Evolutionary conservation across 2,113 vertebrate genomes (phyloP).

Genomic region (Xyliphius kryptos): DNA sequence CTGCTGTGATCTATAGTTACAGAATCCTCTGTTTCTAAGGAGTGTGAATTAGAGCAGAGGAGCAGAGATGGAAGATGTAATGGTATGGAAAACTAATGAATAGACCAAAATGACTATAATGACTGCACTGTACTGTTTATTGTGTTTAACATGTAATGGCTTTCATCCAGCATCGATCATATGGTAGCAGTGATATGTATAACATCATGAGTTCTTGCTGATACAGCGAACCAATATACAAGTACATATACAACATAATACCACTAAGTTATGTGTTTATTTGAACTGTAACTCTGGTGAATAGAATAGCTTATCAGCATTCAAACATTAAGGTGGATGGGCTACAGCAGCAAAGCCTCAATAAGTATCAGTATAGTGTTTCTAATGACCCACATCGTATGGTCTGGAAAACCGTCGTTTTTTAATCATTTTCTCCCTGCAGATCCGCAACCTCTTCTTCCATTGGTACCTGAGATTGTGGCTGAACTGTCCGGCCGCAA

Average conservation of each 20-base stretch:
- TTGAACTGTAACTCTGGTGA: not conserved
- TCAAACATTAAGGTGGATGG: not conserved
- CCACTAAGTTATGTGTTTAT: not conserved
- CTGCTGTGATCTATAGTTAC: conserved; percentile 18
- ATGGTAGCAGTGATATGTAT: no score
- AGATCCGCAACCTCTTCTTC: conserved; percentile 56
- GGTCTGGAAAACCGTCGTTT: no score
- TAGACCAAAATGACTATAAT: no score
- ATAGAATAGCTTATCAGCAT: not conserved
- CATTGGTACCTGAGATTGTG: conserved; percentile 58
- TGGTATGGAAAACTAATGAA: conserved; percentile 52
- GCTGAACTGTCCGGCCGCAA: conserved; percentile 58
- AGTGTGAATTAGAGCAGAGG: conserved; percentile 58
- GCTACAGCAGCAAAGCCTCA: no score
- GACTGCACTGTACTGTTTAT: no score
- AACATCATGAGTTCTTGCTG: no score
- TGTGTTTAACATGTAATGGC: no score
- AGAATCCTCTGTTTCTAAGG: conserved; percentile 59
- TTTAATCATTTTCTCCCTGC: not conserved
- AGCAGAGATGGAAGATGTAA: conserved; percentile 55
- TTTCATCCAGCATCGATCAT: no score
- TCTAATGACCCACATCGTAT: no score
- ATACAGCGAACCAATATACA: conserved; percentile 3
- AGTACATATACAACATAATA: not conserved
- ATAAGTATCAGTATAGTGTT: no score